Evolutionary conservation across 2,888 invertebrate species (phyloP).

Genomic region (Chymomyza caudatula): DNA sequence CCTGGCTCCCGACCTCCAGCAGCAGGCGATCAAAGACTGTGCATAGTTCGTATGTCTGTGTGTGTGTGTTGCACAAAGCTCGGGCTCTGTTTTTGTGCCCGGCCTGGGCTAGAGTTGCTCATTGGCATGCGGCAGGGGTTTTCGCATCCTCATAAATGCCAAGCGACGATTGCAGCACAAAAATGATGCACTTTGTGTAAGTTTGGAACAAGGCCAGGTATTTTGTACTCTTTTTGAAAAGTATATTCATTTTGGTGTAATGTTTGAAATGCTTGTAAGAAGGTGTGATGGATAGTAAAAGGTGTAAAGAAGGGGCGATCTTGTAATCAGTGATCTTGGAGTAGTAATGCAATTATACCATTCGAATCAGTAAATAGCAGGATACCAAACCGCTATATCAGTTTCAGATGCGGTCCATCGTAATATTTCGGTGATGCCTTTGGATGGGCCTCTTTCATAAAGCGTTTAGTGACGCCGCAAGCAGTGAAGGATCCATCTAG

Average conservation of each 20-base stretch:
- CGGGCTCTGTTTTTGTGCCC: not conserved
- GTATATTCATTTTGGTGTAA: not conserved
- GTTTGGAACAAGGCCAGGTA: not conserved
- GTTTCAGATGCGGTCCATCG: too few relatives aligned
- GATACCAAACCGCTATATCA: too few relatives aligned
- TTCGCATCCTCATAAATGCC: not conserved
- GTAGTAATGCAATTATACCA: too few relatives aligned
- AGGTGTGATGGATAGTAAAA: too few relatives aligned
- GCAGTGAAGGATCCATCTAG: too few relatives aligned
- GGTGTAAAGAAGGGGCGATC: too few relatives aligned
- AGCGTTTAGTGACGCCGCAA: too few relatives aligned
- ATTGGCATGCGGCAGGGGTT: not conserved
- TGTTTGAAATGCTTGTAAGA: too few relatives aligned
- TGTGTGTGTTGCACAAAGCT: not conserved
- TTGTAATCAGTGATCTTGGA: too few relatives aligned
- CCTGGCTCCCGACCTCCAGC: not conserved
- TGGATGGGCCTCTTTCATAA: too few relatives aligned
- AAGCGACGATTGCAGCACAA: not conserved
- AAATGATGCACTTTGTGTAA: not conserved
- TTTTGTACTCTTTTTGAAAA: not conserved
- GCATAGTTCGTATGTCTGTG: not conserved
- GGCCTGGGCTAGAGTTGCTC: not conserved
- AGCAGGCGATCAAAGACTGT: not conserved
- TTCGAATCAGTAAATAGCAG: too few relatives aligned
- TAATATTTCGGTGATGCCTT: too few relatives aligned